Evolutionary conservation across 2,797 vertebrate species (phyloP).

Genomic region (Discoglossus pictus): DNA sequence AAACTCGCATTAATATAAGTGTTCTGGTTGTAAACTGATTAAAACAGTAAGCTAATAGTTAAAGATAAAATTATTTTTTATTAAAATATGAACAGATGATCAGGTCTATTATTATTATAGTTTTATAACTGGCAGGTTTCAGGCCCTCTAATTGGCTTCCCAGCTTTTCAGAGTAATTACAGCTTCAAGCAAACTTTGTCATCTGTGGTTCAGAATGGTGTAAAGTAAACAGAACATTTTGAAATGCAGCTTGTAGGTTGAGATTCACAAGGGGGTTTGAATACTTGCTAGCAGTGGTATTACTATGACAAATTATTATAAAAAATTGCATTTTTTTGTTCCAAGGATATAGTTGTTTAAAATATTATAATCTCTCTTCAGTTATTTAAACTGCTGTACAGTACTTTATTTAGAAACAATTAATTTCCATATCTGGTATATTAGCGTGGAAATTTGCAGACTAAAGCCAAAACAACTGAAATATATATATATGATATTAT

Average conservation of each 20-base stretch:
- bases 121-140: slow-evolving; percentile 68
- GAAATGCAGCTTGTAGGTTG: slow-evolving; percentile 67
- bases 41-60: slow-evolving; percentile 61
- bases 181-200: slow-evolving; percentile 74
- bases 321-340: too few relatives aligned
- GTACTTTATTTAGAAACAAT: too few relatives aligned
- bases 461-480: too few relatives aligned
- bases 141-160: slow-evolving; percentile 72
- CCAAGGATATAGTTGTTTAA: too few relatives aligned
- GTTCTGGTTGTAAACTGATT: too few relatives aligned
- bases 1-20: too few relatives aligned
- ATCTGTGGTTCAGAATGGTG: slow-evolving; percentile 74
- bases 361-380: too few relatives aligned
- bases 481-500: too few relatives aligned
- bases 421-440: too few relatives aligned
- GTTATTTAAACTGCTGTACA: too few relatives aligned
- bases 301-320: slow-evolving; percentile 3
- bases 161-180: slow-evolving; percentile 72
- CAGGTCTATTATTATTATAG: slow-evolving; percentile 55
- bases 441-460: too few relatives aligned
- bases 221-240: slow-evolving; percentile 71
- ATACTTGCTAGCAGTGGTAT: slow-evolving; percentile 48
- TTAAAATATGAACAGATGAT: slow-evolving; percentile 74
- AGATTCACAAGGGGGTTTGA: slow-evolving; percentile 65
- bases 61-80: slow-evolving; percentile 65